Conservation (phyloP, 2,797 vertebrate genomes). For the Danio jaintianensis region DNA sequence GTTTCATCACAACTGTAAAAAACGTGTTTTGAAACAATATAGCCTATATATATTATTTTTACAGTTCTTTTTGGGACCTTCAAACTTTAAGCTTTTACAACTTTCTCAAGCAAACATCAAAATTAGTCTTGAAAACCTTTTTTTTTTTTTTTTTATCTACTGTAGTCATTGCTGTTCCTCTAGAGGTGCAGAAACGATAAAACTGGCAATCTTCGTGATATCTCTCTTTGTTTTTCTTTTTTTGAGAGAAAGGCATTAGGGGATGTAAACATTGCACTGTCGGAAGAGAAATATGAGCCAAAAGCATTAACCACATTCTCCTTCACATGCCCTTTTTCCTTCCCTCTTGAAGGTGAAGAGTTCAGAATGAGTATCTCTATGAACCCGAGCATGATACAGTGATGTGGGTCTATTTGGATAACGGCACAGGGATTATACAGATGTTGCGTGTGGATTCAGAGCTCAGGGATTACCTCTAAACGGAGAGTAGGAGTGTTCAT, state of each 20-base stretch:
- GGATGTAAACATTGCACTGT: background rate
- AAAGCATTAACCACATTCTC: constrained; percentile 47
- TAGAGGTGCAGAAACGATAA: no score
- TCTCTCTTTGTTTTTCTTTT: no score
- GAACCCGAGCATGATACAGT: background rate
- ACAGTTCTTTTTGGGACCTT: no score
- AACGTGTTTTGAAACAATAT: no score
- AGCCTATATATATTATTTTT: no score
- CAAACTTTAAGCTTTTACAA: no score
- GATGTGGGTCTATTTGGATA: constrained; percentile 24
- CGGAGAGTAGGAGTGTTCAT: constrained; percentile 45
- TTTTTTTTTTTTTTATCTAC: no score
- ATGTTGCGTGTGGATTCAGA: constrained; percentile 50
- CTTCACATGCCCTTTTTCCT: constrained; percentile 6
- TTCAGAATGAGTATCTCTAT: background rate
- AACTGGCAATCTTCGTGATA: background rate
- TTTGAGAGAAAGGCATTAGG: background rate
- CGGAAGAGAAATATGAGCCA: no score
- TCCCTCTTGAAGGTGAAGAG: background rate
- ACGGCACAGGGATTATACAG: constrained; percentile 45
- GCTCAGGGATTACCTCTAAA: constrained; percentile 52
- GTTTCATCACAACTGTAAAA: no score
- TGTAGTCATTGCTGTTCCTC: no score
- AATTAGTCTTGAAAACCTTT: no score
- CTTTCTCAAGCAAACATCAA: no score